Evolutionary conservation across 2,113 vertebrate genomes (phyloP).

Genomic region (Podocnemis expansa): DNA sequence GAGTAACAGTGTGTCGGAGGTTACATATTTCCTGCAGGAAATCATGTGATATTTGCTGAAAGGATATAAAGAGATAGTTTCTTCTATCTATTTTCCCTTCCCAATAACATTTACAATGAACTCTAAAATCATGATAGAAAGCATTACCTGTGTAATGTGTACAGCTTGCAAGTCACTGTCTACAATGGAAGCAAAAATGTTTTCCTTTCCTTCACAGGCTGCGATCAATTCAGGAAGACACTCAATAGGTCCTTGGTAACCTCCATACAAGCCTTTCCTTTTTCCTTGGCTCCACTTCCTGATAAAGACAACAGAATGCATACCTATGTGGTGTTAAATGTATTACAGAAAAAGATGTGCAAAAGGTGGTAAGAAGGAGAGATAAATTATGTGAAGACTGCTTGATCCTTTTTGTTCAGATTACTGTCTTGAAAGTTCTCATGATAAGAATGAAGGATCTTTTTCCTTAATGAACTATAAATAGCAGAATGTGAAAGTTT

Average conservation of each 20-base stretch:
- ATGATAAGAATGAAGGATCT: not conserved
- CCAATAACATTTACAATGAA: not conserved
- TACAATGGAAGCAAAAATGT: slow-evolving; percentile 84
- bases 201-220: slow-evolving; percentile 87
- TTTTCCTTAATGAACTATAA: not conserved
- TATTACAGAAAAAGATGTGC: not conserved
- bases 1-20: not conserved
- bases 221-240: slow-evolving; percentile 93
- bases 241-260: slow-evolving; percentile 83
- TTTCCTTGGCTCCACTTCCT: slow-evolving; percentile 85
- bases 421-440: not conserved
- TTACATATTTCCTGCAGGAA: not conserved
- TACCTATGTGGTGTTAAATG: not conserved
- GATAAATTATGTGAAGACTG: not conserved
- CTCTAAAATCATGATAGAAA: not conserved
- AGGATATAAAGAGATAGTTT: not conserved
- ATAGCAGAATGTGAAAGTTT: not conserved
- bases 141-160: slow-evolving; percentile 87
- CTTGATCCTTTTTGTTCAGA: not conserved
- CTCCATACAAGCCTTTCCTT: slow-evolving; percentile 57
- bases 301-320: slow-evolving; percentile 38
- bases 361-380: not conserved
- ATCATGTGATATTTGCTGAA: not conserved
- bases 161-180: slow-evolving; percentile 77
- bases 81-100: not conserved